Evolutionary conservation across 1,140 invertebrate species (phyloP).

Genomic region (Gryllus bimaculatus): DNA sequence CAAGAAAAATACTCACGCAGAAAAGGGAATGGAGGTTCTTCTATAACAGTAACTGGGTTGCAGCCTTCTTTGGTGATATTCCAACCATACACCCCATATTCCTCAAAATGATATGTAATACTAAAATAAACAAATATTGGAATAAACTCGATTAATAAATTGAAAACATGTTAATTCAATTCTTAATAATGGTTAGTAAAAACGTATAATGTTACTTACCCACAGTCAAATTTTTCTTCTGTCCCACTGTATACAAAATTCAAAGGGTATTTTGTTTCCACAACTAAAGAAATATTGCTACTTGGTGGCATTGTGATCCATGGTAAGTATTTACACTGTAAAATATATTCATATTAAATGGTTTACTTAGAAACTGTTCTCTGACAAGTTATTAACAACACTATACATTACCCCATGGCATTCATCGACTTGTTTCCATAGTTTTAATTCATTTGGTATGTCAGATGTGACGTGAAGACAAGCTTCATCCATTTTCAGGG

Average conservation of each 20-base stretch:
- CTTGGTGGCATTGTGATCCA: background rate
- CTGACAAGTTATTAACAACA: background rate
- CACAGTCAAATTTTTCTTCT: background rate
- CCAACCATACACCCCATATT: constrained; percentile 13
- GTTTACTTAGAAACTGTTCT: background rate
- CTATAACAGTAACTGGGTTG: background rate
- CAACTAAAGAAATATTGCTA: background rate
- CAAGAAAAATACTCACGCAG: constrained; percentile 10
- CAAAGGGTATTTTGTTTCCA: constrained; percentile 8
- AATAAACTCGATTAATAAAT: background rate
- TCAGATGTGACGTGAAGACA: constrained; percentile 6
- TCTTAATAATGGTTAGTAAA: background rate
- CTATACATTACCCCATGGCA: background rate
- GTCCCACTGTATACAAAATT: background rate
- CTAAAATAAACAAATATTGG: background rate
- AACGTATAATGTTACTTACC: background rate
- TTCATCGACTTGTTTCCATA: constrained; percentile 10
- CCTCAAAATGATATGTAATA: constrained; percentile 11
- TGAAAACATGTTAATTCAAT: background rate
- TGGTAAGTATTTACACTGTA: constrained; percentile 12
- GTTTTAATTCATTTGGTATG: too few species aligned
- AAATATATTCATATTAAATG: background rate
- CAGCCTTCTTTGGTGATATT: constrained; percentile 7
- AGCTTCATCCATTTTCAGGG: constrained; percentile 4
- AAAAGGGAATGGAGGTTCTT: background rate